Conservation (phyloP, 2,888 invertebrate genomes). For the Busseola fusca region DNA sequence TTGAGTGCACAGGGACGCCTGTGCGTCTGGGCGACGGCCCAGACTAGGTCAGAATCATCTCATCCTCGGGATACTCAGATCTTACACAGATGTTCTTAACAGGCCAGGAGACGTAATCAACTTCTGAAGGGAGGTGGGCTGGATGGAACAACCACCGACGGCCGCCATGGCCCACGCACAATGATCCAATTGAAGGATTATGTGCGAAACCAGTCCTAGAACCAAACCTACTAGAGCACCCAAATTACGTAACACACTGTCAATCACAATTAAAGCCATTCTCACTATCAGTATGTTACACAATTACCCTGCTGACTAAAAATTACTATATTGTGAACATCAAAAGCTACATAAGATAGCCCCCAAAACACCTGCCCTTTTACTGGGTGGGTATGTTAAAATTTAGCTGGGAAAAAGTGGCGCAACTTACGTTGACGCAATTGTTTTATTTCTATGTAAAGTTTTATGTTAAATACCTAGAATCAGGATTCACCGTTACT, state of each 20-base stretch:
- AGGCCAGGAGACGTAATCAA: neutral
- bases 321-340: neutral
- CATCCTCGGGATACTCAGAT: neutral
- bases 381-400: neutral
- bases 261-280: neutral
- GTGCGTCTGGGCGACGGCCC: no score
- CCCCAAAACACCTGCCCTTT: neutral
- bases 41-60: neutral
- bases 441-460: neutral
- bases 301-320: neutral
- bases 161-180: neutral
- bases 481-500: slow-evolving; percentile 94
- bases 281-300: neutral
- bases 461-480: slow-evolving; percentile 89
- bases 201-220: no score
- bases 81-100: neutral
- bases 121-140: neutral
- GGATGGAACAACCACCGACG: neutral
- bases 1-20: neutral
- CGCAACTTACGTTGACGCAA: no score
- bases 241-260: neutral
- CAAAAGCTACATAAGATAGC: neutral
- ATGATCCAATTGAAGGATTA: no score
- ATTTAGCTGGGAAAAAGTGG: neutral
- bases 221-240: no score